Conservation (phyloP, 1,140 invertebrate genomes). For the Archegozetes longisetosus region DNA sequence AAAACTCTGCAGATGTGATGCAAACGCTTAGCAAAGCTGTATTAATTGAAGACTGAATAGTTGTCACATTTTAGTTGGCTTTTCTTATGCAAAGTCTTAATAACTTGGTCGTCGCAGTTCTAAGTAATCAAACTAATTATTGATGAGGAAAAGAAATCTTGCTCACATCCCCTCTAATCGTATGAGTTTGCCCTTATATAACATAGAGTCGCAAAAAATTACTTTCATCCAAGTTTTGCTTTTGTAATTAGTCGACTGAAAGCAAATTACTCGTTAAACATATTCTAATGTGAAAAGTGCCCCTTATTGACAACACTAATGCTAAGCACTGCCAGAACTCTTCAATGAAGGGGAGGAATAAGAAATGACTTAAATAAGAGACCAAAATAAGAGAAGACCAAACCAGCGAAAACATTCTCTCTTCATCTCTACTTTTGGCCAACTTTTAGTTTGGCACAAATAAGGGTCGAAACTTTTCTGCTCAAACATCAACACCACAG, state of each 20-base stretch:
- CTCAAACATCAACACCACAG: not conserved
- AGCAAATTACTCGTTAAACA: constrained; percentile 6
- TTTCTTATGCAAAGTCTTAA: not conserved
- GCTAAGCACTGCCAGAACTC: not conserved
- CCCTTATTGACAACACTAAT: not conserved
- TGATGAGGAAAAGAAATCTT: not conserved
- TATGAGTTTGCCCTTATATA: not conserved
- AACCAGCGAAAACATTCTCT: no score
- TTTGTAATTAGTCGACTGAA: not conserved
- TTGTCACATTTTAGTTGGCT: not conserved
- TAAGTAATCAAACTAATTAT: constrained; percentile 2
- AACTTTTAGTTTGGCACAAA: not conserved
- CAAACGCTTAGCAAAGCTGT: no score
- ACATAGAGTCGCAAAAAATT: no score
- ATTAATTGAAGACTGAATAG: not conserved
- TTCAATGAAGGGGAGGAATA: not conserved
- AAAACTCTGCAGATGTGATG: no score
- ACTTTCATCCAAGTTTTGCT: no score
- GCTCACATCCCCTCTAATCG: not conserved
- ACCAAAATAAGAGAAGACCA: not conserved
- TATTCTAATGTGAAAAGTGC: not conserved
- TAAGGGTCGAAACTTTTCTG: not conserved
- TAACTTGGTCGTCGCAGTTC: not conserved
- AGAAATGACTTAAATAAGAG: not conserved
- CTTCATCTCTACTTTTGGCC: no score